Base-by-base conservation (phyloP, 2,888 invertebrate species). In the Ectemnius continuus region DNA sequence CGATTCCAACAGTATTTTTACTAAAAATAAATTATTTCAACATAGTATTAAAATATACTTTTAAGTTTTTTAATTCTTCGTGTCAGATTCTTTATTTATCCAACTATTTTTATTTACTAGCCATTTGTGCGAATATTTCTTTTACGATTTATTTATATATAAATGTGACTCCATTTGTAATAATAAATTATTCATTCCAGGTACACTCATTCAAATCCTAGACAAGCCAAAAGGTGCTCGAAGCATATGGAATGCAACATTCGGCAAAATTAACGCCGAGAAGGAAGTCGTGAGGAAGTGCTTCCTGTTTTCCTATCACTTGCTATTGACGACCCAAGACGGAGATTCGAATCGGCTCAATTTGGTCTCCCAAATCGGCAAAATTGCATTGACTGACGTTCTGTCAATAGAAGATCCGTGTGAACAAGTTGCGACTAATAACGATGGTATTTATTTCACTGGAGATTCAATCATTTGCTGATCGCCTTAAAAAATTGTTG, bases 221-320 rank as follows among this genome's bases (percentile, higher is more conserved):
- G 94, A 94, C 65, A 94, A 93, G 86, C 91, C 92, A 46, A 92
- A 93, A 82, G 87, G 90, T 45, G 91, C 91, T 56, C 92, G 94
- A 71, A 93, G 93, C 77, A 92, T 94, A 76, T 87, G 94, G 46
- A 89, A 89, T 62, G 89, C 92, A 18, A 93, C 94, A 62, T 94
- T 94, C 84, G 94, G 85, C 1, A 89, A 88, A 78, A 69, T 78
- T 16, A 65, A 80, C 3, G 92, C 92, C 67, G 95, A 95, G 84
- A 95, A 94, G 84, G 95, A 95, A 88, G 92, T 93, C 6, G 91
- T 95, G 2, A 93, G 97, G 0, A 97, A 97, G 89, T 97, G 97
- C 80, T 98, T 97, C 89, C 93, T 98, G 20, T 98, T 98, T 92
- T 97, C 97, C 76, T 97, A 97, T 92, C 97, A 97, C 90, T 92